Percentiles rank a stretch among this genome's conserved stretches.
These are phyloP conservation scores for Apotomis betuletana DNA, from an alignment of 2,888 invertebrate genomes.

Conservation along the genomic window DNA sequence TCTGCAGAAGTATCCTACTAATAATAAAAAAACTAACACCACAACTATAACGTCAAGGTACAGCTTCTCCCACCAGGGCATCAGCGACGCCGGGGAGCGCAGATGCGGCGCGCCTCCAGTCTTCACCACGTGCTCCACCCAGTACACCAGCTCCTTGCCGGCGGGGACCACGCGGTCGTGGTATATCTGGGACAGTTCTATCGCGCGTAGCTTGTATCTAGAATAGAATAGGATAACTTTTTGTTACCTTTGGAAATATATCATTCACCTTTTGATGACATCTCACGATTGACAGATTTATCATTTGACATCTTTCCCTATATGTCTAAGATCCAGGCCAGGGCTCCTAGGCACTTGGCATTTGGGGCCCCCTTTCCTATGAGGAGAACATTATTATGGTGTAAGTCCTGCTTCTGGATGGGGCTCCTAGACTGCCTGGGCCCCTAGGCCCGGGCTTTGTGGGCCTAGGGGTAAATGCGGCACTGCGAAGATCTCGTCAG, in stretches of 20 bases:
- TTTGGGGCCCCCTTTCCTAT: too few species aligned
- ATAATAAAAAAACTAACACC: neutral
- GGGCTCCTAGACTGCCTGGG: too few species aligned
- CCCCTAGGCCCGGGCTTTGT: too few species aligned
- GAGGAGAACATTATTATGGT: too few species aligned
- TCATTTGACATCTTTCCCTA: too few species aligned
- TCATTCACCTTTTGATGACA: neutral
- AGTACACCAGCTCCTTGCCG: constrained; percentile 46
- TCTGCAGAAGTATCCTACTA: neutral
- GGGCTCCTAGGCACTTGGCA: too few species aligned
- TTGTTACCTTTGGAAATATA: neutral
- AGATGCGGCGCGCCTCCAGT: constrained; percentile 47
- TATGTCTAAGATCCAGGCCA: too few species aligned
- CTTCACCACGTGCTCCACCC: constrained; percentile 47
- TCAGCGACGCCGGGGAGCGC: constrained; percentile 43
- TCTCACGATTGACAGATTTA: too few species aligned
- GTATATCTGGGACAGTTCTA: constrained; percentile 46
- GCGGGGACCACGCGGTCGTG: constrained; percentile 47
- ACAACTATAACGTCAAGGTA: constrained; percentile 42
- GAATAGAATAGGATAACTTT: neutral
- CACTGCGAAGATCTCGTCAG: too few species aligned
- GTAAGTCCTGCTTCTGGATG: too few species aligned
- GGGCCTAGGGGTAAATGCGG: too few species aligned
- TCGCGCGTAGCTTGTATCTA: constrained; percentile 41
- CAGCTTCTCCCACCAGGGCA: constrained; percentile 44